Percentiles rank a stretch among this genome's conserved stretches.
Evolutionary conservation across 2,797 vertebrate genomes (phyloP).

Genomic region (Enteromius anoplus): DNA sequence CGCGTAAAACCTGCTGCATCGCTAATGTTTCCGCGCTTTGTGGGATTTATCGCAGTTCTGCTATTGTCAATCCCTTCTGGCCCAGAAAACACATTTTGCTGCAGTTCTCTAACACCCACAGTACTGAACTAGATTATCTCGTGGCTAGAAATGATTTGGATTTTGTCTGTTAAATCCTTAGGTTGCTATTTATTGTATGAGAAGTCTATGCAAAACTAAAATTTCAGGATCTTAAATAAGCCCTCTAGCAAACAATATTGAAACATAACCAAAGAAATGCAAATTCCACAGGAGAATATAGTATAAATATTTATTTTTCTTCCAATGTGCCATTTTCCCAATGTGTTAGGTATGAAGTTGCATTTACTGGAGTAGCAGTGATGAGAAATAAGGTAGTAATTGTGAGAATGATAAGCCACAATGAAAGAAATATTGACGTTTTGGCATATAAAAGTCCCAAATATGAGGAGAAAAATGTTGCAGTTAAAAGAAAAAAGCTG

Average conservation of each 20-base stretch:
- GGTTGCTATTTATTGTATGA: not conserved
- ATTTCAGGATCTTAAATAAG: not conserved
- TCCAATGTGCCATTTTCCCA: not conserved
- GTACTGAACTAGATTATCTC: constrained; percentile 7
- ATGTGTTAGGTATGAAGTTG: too few species aligned
- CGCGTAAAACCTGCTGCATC: constrained; percentile 1
- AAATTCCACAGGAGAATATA: not conserved
- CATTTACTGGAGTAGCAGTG: not conserved
- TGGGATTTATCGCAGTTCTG: constrained; percentile 20
- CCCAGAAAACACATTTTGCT: constrained; percentile 18
- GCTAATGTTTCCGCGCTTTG: not conserved
- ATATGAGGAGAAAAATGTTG: not conserved
- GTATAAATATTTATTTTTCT: not conserved
- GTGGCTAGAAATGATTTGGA: constrained; percentile 5
- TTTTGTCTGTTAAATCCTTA: constrained; percentile 12
- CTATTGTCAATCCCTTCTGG: constrained; percentile 21
- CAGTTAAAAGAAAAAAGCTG: not conserved
- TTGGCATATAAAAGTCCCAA: not conserved
- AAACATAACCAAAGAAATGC: not conserved
- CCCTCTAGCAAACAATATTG: not conserved
- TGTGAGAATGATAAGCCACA: not conserved
- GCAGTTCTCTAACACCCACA: constrained; percentile 15
- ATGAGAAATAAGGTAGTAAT: not conserved
- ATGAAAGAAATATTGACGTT: not conserved
- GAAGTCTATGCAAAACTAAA: not conserved